Conservation (phyloP, 2,888 invertebrate genomes). For the Elaeidobius kamerunicus region DNA sequence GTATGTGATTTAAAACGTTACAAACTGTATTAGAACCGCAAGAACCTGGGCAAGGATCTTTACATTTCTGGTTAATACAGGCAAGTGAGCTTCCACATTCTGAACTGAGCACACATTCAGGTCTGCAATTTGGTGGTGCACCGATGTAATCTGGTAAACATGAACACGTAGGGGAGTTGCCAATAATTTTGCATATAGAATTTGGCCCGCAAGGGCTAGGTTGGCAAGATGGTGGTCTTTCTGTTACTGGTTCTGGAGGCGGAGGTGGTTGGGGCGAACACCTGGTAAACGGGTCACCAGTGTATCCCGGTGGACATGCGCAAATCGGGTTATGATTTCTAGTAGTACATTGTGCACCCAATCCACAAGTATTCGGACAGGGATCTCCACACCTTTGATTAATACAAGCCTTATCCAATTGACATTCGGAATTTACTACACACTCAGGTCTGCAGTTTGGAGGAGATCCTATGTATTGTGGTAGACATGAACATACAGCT, state of each 20-base stretch:
- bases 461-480: constrained; percentile 74
- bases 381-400: constrained; percentile 86
- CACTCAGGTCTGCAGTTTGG: constrained; percentile 83
- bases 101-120: constrained; percentile 75
- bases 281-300: constrained; percentile 81
- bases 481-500: constrained; percentile 82
- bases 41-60: constrained; percentile 79
- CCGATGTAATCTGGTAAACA: constrained; percentile 76
- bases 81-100: constrained; percentile 76
- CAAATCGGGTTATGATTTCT: constrained; percentile 87
- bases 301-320: constrained; percentile 78
- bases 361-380: constrained; percentile 84
- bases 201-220: constrained; percentile 85
- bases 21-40: constrained; percentile 79
- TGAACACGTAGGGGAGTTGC: constrained; percentile 73
- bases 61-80: constrained; percentile 75
- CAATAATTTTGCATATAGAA: constrained; percentile 72
- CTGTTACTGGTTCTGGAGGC: constrained; percentile 51
- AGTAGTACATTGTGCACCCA: constrained; percentile 76
- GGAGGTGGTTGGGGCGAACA: constrained; percentile 58
- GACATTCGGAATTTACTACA: constrained; percentile 83
- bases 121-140: constrained; percentile 74
- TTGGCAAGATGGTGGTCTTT: constrained; percentile 70
- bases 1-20: constrained; percentile 74
- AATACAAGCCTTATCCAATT: constrained; percentile 75